Conservation (phyloP, 2,113 vertebrate genomes). For the Acrocephalus kingi region DNA sequence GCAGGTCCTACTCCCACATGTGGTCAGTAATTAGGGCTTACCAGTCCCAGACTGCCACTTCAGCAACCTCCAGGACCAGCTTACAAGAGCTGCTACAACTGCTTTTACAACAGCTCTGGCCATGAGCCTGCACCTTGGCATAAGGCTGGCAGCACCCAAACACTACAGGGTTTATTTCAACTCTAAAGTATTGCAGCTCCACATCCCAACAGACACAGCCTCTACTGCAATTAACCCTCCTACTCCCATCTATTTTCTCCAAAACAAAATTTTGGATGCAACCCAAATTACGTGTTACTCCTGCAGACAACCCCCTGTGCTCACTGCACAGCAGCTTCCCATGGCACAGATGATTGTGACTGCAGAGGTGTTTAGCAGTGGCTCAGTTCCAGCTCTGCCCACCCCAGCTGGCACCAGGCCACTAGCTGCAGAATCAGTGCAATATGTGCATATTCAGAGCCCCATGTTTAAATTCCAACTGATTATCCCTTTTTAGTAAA, state of each 20-base stretch:
- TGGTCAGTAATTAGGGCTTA: background rate
- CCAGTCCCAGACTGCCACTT: background rate
- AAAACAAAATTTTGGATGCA: background rate
- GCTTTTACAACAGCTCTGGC: background rate
- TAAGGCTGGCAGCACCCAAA: background rate
- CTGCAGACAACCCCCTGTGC: background rate
- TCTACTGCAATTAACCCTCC: background rate
- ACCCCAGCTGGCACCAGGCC: background rate
- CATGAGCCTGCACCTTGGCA: background rate
- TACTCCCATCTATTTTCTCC: background rate
- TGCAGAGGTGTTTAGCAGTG: background rate
- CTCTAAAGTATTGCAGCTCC: background rate
- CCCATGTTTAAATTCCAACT: background rate
- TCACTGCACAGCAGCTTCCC: background rate
- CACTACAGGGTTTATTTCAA: background rate
- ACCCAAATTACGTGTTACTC: rapidly evolving
- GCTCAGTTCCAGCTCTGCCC: background rate
- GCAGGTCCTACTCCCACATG: background rate
- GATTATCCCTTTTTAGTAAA: background rate
- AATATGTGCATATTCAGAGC: background rate
- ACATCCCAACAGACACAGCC: background rate
- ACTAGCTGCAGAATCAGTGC: background rate
- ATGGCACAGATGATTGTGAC: background rate
- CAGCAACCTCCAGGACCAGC: background rate
- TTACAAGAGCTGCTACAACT: background rate